A percentile compares a stretch with the other conserved stretches of the same genome.
phyloP scores from a whole-genome alignment of 2,113 vertebrate species.

The Philantomba maxwellii region DNA sequence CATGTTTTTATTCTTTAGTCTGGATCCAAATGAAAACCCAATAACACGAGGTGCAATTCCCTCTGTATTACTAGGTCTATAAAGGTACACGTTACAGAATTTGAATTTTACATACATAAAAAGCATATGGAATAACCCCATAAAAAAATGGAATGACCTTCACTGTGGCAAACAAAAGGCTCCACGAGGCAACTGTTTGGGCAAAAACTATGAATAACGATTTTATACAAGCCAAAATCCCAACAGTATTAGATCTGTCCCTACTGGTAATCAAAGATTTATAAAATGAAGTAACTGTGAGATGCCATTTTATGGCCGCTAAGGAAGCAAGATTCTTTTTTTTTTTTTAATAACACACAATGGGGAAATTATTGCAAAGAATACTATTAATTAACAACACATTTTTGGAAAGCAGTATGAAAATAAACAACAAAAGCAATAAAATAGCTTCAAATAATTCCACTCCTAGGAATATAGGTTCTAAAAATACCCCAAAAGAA shows the following conservation, averaged over 20 bases:
- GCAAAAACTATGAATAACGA: background rate
- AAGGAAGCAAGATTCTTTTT: background rate
- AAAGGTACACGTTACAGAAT: background rate
- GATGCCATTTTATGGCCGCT: background rate
- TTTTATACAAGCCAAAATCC: background rate
- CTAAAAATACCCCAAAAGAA: background rate
- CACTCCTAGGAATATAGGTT: background rate
- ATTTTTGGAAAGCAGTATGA: constrained; percentile 1
- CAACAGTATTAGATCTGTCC: background rate
- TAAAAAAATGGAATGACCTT: background rate
- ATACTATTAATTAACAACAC: background rate
- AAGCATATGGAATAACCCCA: constrained; percentile 5
- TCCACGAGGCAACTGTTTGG: background rate
- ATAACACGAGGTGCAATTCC: background rate
- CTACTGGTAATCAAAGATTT: background rate
- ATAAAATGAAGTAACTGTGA: background rate
- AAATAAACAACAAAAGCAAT: background rate
- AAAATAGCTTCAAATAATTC: background rate
- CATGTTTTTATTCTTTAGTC: background rate
- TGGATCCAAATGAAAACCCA: background rate
- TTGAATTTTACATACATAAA: background rate
- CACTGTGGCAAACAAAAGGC: background rate
- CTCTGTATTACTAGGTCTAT: background rate
- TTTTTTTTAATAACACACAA: background rate
- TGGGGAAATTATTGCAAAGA: background rate